Evolutionary conservation across 2,888 invertebrate genomes (phyloP), one percentile per base, ranked within the genome.

Genomic region (Hypsopygia costalis): DNA sequence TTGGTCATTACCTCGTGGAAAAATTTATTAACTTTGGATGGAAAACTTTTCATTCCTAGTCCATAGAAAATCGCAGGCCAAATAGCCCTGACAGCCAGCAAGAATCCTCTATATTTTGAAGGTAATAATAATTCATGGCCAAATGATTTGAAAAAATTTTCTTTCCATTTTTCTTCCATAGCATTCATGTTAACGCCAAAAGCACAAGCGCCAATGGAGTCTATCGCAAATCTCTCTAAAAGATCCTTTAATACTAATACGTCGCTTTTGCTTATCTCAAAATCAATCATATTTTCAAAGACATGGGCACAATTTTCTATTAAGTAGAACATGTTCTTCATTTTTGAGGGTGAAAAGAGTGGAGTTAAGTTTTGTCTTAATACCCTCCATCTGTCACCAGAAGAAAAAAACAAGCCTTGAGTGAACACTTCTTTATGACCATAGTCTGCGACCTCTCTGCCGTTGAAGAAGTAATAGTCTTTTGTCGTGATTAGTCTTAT

Each of bases 321-420:
- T 6, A 81, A 46, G 42, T 69, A 53, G 35, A 81, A 85, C 83
- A 83, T 85, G 9, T 64, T 76, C 44, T 69, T 81, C 65, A 82
- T 77, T 49, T 81, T 83, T 0, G 70, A 54, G 0, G 76, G 67
- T 0, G 83, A 68, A 48, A 82, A 86, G 0, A 82, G 37, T 0
- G 77, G 77, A 0, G 75, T 75, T 7, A 77, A 41, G 38, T 80
- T 78, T 46, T 81, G 82, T 0, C 85, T 55, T 1, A 73, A 28
- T 0, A 78, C 66, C 36, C 72, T 79, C 82, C 85, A 83, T 1
- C 52, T 46, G 46, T 82, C 76, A 0, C 85, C 85, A 29, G 63
- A 52, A 0, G 56, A 51, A 34, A 55, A 64, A 45, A 82, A 81
- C 1, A 83, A 44, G 22, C 65, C 74, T 22, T 52, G 52, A 0